Evolutionary conservation across 2,888 invertebrate genomes (phyloP).

Genomic region (Acleris sparsana): DNA sequence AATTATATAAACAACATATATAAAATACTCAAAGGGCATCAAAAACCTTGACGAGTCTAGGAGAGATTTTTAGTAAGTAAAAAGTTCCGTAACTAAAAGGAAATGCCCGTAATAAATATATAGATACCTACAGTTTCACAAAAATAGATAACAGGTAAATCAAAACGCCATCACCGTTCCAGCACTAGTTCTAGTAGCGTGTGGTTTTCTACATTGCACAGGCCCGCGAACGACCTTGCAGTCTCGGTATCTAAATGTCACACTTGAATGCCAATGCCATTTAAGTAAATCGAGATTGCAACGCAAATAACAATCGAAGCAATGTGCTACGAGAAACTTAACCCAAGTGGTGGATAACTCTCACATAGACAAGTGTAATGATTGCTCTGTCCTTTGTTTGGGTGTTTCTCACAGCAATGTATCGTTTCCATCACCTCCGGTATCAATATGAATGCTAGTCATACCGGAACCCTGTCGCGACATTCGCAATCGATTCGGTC

Average conservation of each 20-base stretch:
- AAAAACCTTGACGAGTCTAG: too few relatives aligned
- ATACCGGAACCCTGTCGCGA: constrained; percentile 42
- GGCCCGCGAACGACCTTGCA: constrained; percentile 56
- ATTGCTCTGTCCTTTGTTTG: constrained; percentile 32
- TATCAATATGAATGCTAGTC: constrained; percentile 38
- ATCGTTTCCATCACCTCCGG: constrained; percentile 49
- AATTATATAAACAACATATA: too few relatives aligned
- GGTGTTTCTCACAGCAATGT: constrained; percentile 42
- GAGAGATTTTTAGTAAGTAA: too few relatives aligned
- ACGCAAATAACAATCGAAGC: constrained; percentile 7
- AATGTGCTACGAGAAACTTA: constrained; percentile 4
- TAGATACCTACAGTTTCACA: too few relatives aligned
- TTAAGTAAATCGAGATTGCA: constrained; percentile 7
- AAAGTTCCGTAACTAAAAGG: too few relatives aligned
- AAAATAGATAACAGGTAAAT: too few relatives aligned
- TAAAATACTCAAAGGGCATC: too few relatives aligned
- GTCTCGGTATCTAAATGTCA: constrained; percentile 64
- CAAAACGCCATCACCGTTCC: too few relatives aligned
- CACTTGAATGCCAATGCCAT: constrained; percentile 72
- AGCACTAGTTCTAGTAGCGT: too few relatives aligned
- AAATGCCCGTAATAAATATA: too few relatives aligned
- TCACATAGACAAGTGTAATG: constrained; percentile 1
- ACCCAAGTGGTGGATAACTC: constrained; percentile 14
- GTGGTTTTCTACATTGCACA: too few relatives aligned
- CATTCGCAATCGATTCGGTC: constrained; percentile 40